Evolutionary conservation across 2,888 invertebrate species (phyloP), one percentile per base, ranked within the genome.

Genomic region (Anarsia innoxiella): DNA sequence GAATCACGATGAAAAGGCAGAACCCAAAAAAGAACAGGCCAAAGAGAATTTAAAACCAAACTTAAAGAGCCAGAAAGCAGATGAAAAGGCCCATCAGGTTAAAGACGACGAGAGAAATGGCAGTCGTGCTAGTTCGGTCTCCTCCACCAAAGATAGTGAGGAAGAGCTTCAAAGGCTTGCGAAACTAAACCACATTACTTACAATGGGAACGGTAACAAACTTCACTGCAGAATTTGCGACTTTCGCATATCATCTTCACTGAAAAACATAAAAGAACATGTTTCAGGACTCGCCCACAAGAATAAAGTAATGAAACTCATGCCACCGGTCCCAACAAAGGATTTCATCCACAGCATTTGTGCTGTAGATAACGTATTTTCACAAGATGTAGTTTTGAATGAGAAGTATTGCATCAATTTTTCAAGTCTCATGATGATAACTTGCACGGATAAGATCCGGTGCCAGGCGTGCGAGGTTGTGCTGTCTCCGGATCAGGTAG

Each of bases 371-470:
- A 40, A 41, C 12, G 8, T 14, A 2, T 29, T 42, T 6, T 33
- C 39, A 4, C 31, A 46, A 1, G 54, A 58, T 25, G 2, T 56
- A 0, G 35, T 66, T 8, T 42, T 69, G 5, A 69, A 69, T 44
- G 51, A 59, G 0, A 56, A 55, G 16, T 47, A 51, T 16, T 55
- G 51, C 6, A 25, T 67, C 0, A 59, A 46, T 25, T 1, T 40
- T 0, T 3, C 39, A 0, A 58, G 61, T 39, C 54, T 61, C 6
- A 40, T 52, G 8, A 26, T 57, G 35, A 29, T 45, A 1, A 46
- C 42, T 1, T 15, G 14, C 6, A 12, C 12, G 2, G 36, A 31
- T 0, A 13, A 11, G 11, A 9, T 49, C 2, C 38, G 35, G 6
- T 68, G 67, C 36, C 19, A 42, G 1, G 10, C 29, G 0, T 66